Evolutionary conservation across 2,888 invertebrate species (phyloP).

Genomic region (Philereme transversata): DNA sequence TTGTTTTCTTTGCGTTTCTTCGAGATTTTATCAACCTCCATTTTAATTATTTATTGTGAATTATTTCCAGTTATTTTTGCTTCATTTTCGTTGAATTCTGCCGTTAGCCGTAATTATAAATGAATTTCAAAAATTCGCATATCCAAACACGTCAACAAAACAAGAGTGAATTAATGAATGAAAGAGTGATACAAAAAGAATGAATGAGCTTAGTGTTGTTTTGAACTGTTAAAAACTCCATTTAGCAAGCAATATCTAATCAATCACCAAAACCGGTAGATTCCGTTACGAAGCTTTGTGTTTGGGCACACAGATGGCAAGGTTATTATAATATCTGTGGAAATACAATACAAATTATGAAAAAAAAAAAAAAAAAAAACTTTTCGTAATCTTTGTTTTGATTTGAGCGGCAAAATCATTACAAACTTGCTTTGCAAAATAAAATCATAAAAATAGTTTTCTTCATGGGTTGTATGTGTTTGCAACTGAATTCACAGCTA

Average conservation of each 20-base stretch:
- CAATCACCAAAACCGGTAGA: too few relatives aligned
- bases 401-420: not conserved
- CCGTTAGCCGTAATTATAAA: not conserved
- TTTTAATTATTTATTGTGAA: conserved; percentile 23
- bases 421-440: not conserved
- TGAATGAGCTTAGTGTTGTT: not conserved
- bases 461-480: not conserved
- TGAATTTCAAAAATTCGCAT: not conserved
- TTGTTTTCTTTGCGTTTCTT: conserved; percentile 53
- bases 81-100: not conserved
- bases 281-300: too few relatives aligned
- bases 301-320: not conserved
- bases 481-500: conserved; percentile 11
- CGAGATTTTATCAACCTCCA: conserved; percentile 46
- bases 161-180: not conserved
- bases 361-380: too few relatives aligned
- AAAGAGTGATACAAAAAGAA: not conserved
- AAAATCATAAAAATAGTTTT: not conserved
- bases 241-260: too few relatives aligned
- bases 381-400: too few relatives aligned
- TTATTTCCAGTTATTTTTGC: not conserved
- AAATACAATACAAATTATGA: too few relatives aligned
- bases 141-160: conserved; percentile 1
- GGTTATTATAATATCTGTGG: too few relatives aligned
- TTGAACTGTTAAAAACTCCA: too few relatives aligned